These are phyloP conservation scores for Drosophila pachea DNA, from an alignment of 1,140 invertebrate species.

Conservation along the genomic window DNA sequence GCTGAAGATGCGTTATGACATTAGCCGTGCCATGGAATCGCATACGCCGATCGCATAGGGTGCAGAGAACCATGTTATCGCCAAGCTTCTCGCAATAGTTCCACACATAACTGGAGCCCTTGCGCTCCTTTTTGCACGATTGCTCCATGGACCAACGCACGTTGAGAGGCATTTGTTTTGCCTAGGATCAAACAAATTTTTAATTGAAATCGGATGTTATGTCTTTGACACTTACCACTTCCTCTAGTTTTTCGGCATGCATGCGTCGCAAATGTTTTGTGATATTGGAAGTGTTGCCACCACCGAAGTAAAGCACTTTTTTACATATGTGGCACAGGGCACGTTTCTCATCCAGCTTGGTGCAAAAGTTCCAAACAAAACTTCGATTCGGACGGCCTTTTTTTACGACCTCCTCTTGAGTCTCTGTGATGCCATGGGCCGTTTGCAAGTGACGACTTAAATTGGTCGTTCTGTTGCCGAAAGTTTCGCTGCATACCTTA, in stretches of 20 bases:
- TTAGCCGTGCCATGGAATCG: constrained; percentile 66
- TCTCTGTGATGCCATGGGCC: constrained; percentile 35
- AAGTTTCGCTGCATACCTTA: constrained; percentile 42
- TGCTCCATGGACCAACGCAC: constrained; percentile 7
- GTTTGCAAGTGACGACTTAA: constrained; percentile 44
- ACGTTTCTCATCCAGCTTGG: constrained; percentile 49
- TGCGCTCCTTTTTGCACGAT: constrained; percentile 39
- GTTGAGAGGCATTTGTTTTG: constrained; percentile 14
- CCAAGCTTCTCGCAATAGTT: constrained; percentile 54
- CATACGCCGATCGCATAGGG: constrained; percentile 54
- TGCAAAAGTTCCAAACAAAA: constrained; percentile 64
- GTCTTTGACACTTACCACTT: constrained; percentile 4
- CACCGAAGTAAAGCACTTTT: constrained; percentile 56
- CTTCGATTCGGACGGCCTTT: constrained; percentile 51
- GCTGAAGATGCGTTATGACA: constrained; percentile 61
- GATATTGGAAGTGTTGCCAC: constrained; percentile 59
- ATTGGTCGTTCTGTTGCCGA: constrained; percentile 49
- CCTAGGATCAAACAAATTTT: background rate
- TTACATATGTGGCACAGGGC: constrained; percentile 57
- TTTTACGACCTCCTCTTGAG: constrained; percentile 7
- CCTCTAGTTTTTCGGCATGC: constrained; percentile 45
- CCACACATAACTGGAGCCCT: constrained; percentile 60
- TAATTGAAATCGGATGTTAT: background rate
- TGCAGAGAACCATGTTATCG: constrained; percentile 51
- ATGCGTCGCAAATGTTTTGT: constrained; percentile 58